Conservation (phyloP, 2,797 vertebrate genomes). For the Ctenopoma multispine region DNA sequence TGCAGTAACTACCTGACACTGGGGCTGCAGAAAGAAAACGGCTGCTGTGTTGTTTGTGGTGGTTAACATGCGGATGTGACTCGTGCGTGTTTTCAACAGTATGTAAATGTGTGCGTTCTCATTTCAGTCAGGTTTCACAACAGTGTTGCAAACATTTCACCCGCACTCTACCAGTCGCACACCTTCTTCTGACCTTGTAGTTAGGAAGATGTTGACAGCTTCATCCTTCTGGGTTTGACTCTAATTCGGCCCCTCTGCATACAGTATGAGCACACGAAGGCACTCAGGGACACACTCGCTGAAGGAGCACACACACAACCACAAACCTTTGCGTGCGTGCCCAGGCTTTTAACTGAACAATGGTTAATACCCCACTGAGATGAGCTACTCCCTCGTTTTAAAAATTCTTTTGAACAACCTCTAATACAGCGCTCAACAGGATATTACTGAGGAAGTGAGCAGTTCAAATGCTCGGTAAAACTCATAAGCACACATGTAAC, state of each 20-base stretch:
- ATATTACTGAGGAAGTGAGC: conserved; percentile 16
- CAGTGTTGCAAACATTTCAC: neutral
- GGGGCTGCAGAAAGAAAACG: neutral
- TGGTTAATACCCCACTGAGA: neutral
- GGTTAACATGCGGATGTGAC: neutral
- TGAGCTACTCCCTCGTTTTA: conserved; percentile 8
- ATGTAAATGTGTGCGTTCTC: conserved; percentile 7
- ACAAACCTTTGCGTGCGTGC: neutral
- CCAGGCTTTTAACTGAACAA: conserved; percentile 6
- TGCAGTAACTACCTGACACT: neutral
- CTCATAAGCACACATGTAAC: conserved; percentile 27
- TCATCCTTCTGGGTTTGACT: conserved; percentile 22
- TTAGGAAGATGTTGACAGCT: conserved; percentile 19
- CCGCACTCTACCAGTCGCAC: neutral
- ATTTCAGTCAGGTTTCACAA: conserved; percentile 8
- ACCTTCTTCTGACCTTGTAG: conserved; percentile 32
- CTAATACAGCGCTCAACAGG: neutral
- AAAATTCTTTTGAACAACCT: conserved; percentile 29
- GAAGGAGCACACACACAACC: neutral
- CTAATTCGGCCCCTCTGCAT: conserved; percentile 8
- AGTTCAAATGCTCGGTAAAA: conserved; percentile 39
- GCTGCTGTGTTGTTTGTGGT: neutral
- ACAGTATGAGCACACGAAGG: neutral
- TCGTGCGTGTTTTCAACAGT: neutral
- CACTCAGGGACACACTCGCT: neutral